Evolutionary conservation across 2,888 invertebrate species (phyloP), one percentile per base, ranked within the genome.

Genomic region (Crepidodera aurea): DNA sequence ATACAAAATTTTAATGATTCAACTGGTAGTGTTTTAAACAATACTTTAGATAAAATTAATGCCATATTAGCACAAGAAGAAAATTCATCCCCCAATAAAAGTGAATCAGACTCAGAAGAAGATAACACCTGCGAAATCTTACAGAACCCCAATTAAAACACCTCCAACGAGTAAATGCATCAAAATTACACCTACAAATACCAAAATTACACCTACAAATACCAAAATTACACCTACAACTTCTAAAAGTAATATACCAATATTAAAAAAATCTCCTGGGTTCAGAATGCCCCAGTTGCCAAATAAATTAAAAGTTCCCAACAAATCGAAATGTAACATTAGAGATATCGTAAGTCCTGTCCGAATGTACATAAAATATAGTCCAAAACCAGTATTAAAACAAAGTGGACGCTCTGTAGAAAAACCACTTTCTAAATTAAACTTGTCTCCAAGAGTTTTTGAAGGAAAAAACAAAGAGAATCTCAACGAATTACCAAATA

Each of bases 291-390:
- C 54, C n/a, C 6, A 39, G 15, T 12, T 44, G 1, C 42, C 54
- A 10, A 2, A 12, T 10, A 54, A 44, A 12, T 18, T 3, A 32
- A 50, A 50, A n/a, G n/a, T n/a, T n/a, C n/a, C n/a, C n/a, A n/a
- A n/a, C n/a, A n/a, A n/a, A n/a, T n/a, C n/a, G n/a, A n/a, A n/a
- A n/a, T n/a, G n/a, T n/a, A 18, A 12, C 13, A 10, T 6, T 5
- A 34, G 39, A n/a, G 25, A 37, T 6, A 5, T 13, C n/a, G 53
- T 64, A 7, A 67, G 67, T 15, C 67, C 67, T 8, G 64, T 67
- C 3, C 51, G 64, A 7, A 37, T 64, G 29, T 67, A 67, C 22
- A 67, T 67, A 32, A 64, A 64, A 18, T 55, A 64, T 37, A 67
- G 67, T 48, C 64, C 67, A 5, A 50, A 44, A 10, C 19, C 62